Base-by-base conservation (phyloP, 2,113 vertebrate species). In the Hepsetus odoe region DNA sequence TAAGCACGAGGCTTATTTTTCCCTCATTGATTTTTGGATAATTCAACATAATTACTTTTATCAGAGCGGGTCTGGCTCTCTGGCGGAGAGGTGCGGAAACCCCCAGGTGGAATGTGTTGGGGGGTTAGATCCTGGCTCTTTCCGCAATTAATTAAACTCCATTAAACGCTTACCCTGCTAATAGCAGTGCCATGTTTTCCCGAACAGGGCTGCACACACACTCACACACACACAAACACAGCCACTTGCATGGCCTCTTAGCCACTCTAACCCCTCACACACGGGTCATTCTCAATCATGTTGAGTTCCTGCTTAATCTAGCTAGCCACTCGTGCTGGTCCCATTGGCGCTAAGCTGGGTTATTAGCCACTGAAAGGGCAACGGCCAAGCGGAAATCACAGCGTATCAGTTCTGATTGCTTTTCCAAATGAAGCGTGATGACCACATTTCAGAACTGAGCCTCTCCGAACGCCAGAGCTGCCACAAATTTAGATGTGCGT, bases 31-130 rank as follows among this genome's bases (percentile, higher is more conserved):
- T 87, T 85, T 80, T 72, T 65, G 79, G 81, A 82, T 86, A 82
- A 85, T 86, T 85, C 72, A 51, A 83, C 76, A 74, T 86, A 85
- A 86, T 86, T 85, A 81, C 79, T 85, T 83, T 72, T 83, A 85
- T 85, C 76, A 74, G 71, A 84, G 73, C 18, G 26, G 76, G 46
- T 78, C 79, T 66, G 77, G 73, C 33, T 83, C 74, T 80, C 73
- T 53, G 20, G 65, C 77, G 28, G 49, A 74, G 61, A 33, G 40
- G 26, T 35, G 16, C 26, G 35, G 61, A 61, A 62, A 68, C 76
- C 67, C 80, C 67, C 22, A 55, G 83, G 56, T 33, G 59, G 61
- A 24, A 42, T 40, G 40, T 40, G 42, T 16, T n/a, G 40, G 66
- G 66, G 49, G 49, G 49, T n/a, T 55, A 55, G 51, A 24, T 55